Percentiles rank a stretch among this genome's conserved stretches.
Conservation (phyloP, 2,113 vertebrate species). For the Bettongia penicillata region DNA sequence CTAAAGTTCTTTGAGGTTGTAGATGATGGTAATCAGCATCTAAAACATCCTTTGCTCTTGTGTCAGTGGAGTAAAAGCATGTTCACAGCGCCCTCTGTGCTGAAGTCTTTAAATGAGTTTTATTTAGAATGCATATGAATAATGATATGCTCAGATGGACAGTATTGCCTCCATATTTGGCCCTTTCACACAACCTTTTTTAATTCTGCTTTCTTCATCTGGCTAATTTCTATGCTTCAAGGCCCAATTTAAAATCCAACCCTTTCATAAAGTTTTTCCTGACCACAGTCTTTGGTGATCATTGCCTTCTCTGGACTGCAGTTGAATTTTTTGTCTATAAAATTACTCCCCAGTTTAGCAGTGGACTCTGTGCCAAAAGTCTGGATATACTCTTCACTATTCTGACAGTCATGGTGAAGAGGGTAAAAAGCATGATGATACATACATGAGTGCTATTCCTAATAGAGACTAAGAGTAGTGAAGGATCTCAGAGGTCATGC, state of each 20-base stretch:
- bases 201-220: not conserved
- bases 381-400: too few species aligned
- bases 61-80: not conserved
- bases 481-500: not conserved
- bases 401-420: too few species aligned
- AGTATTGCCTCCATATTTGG: not conserved
- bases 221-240: not conserved
- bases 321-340: not conserved
- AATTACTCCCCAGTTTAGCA: not conserved
- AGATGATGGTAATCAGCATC: constrained; percentile 25
- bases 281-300: not conserved
- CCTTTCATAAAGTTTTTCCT: not conserved
- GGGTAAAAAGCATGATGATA: too few species aligned
- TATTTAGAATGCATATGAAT: constrained; percentile 24
- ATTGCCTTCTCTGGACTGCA: not conserved
- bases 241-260: not conserved
- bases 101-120: not conserved
- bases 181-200: not conserved
- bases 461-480: too few species aligned
- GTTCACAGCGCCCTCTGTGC: not conserved
- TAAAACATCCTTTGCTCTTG: not conserved
- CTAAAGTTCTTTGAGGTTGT: constrained; percentile 27
- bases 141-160: not conserved
- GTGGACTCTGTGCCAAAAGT: not conserved
- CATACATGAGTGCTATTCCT: too few species aligned